Evolutionary conservation across 2,797 vertebrate genomes (phyloP), one percentile per base, ranked within the genome.

Genomic region (Cercopithecus hamlyni): DNA sequence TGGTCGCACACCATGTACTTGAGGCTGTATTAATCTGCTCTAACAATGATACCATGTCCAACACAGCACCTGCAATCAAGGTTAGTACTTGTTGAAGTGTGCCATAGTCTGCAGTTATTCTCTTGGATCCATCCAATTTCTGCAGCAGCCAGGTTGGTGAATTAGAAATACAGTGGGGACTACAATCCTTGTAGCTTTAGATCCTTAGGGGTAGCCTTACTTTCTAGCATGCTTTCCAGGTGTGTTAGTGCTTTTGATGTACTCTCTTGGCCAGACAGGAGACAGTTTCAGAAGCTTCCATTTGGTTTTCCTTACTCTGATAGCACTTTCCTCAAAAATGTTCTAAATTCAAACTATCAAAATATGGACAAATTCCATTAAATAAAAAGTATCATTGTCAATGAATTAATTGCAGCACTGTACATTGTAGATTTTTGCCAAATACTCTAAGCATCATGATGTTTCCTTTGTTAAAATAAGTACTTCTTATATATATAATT

Each of bases 1-100:
- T 92, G 61, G 67, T 94, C 70, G 80, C 70, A 92, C 57, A 92
- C n/a, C 30, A 82, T 20, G 14, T 96, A 93, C 61, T 83, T 27
- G 36, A 93, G 92, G 79, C 45, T 26, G 22, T 90, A 90, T 97
- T 84, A 89, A 92, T 93, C 82, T 93, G 9, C 43, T 96, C 33
- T 88, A 88, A 86, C 58, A 96, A 82, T 17, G 50, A 94, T 76
- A 92, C 20, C 64, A 81, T 45, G 55, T 86, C 48, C 22, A 81
- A 3, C 43, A 76, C 15, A 90, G 84, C 27, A 64, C 17, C 57
- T 94, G 30, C 7, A 92, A 55, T 92, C n/a, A 12, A 77, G 39
- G 55, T 10, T 73, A 61, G 45, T 26, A 61, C 58, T 88, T 55
- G 30, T 72, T 94, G 64, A 82, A 81, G 36, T 79, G 43, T 48